Evolutionary conservation across 2,113 vertebrate species (phyloP), one percentile per base, ranked within the genome.

Genomic region (Passer montanus): DNA sequence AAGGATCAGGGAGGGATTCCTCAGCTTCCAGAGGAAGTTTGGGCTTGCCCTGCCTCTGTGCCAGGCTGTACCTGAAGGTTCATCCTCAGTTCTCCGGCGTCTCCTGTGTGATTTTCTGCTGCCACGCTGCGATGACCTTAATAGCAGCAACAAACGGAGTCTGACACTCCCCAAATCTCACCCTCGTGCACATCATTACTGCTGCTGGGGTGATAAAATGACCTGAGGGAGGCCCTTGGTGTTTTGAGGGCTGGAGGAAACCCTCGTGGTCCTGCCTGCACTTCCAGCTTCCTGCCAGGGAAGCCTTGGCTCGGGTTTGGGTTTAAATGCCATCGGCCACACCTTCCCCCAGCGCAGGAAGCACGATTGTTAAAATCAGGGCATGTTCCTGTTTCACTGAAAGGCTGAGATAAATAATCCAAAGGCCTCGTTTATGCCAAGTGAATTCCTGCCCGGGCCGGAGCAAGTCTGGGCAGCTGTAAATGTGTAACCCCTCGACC

Each of bases 321-420:
- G 44, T 97, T 95, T 89, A 93, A 90, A 97, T 95, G 95, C 97
- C 96, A 90, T 60, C 31, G 69, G 96, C 96, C 92, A n/a, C 94
- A 89, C 97, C 96, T 98, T 97, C 94, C 94, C 92, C 91, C 62
- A 17, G 89, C 79, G 59, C 96, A 96, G 97, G 97, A 97, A 97
- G 76, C 75, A 93, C 70, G 87, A 94, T 96, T 97, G 97, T 98
- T 98, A 94, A 97, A 96, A 97, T 96, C 96, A 93, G 96, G 97
- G 97, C 97, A 98, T 64, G 93, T 97, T 97, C 97, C 96, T 97
- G 94, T 97, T 98, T 84, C 93, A 96, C 96, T 90, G 72, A 96
- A 95, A 96, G 95, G 77, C 94, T 88, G 92, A 96, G 95, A 95
- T 97, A 97, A 97, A 98, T 96, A 97, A 97, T 41, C 96, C 95